Evolutionary conservation across 2,888 invertebrate genomes (phyloP).

Genomic region (Drosophila falleni): DNA sequence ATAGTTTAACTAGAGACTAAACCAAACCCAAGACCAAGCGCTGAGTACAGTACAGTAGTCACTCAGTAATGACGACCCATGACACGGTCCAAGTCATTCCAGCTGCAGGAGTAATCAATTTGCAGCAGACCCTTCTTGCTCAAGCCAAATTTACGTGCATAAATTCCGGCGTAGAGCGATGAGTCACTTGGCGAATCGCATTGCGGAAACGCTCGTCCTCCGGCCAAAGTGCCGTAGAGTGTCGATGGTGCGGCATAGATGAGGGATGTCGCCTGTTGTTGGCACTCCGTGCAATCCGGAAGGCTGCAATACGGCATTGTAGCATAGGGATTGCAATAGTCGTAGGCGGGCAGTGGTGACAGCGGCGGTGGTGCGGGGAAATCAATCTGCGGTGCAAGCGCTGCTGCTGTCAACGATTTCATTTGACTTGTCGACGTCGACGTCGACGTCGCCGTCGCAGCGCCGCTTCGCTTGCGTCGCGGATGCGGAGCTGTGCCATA

Average conservation of each 20-base stretch:
- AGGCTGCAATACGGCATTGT: slow-evolving; percentile 82
- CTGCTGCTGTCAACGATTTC: slow-evolving; percentile 60
- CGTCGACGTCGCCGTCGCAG: slow-evolving; percentile 68
- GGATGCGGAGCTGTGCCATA: slow-evolving; percentile 74
- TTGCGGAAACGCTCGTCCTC: slow-evolving; percentile 30
- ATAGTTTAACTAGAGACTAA: slow-evolving; percentile 62
- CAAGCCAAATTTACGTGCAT: slow-evolving; percentile 87
- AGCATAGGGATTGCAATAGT: slow-evolving; percentile 84
- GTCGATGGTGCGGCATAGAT: slow-evolving; percentile 78
- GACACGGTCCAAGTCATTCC: slow-evolving; percentile 92
- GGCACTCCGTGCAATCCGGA: slow-evolving; percentile 83
- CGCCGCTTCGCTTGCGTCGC: slow-evolving; percentile 75
- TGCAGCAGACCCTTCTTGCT: slow-evolving; percentile 92
- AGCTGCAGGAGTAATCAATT: slow-evolving; percentile 93
- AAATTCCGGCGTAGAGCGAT: slow-evolving; percentile 84
- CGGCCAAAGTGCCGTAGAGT: slow-evolving; percentile 66
- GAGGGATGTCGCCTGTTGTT: slow-evolving; percentile 68
- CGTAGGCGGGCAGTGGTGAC: slow-evolving; percentile 83
- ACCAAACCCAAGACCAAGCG: slow-evolving; percentile 52
- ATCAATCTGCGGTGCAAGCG: slow-evolving; percentile 80
- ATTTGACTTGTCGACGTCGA: slow-evolving; percentile 59
- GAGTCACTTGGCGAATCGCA: slow-evolving; percentile 66
- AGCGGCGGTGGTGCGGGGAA: slow-evolving; percentile 83
- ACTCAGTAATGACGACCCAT: slow-evolving; percentile 86
- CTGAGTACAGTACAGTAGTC: neutral